Conservation (phyloP, 2,113 vertebrate species). For the Equus przewalskii region DNA sequence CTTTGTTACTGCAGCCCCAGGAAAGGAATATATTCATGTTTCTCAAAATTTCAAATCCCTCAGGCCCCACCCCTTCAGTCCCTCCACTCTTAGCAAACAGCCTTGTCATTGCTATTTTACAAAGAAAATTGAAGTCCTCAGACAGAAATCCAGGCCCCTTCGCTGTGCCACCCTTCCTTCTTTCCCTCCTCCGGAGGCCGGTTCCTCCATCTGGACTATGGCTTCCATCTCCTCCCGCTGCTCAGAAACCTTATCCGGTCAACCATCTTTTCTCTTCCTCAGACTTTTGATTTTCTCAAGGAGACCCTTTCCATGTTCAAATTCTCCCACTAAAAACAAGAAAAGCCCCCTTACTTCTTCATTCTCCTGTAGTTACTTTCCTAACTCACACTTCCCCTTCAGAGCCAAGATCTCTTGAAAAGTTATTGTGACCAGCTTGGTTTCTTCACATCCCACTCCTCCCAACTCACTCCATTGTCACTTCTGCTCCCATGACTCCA, state of each 20-base stretch:
- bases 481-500: background rate
- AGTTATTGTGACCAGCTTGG: background rate
- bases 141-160: background rate
- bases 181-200: background rate
- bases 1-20: background rate
- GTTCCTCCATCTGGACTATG: background rate
- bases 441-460: background rate
- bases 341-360: background rate
- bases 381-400: background rate
- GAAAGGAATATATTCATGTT: background rate
- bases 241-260: background rate
- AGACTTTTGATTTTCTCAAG: background rate
- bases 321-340: background rate
- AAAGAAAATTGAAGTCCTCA: background rate
- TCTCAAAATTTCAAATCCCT: background rate
- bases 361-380: background rate
- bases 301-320: background rate
- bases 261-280: background rate
- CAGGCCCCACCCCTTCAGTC: background rate
- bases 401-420: background rate
- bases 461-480: background rate
- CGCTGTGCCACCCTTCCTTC: fast-evolving
- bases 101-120: background rate
- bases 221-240: background rate
- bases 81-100: background rate